Evolutionary conservation across 2,113 vertebrate genomes (phyloP), one percentile per base, ranked within the genome.

Genomic region (Melanerpes aurifrons): DNA sequence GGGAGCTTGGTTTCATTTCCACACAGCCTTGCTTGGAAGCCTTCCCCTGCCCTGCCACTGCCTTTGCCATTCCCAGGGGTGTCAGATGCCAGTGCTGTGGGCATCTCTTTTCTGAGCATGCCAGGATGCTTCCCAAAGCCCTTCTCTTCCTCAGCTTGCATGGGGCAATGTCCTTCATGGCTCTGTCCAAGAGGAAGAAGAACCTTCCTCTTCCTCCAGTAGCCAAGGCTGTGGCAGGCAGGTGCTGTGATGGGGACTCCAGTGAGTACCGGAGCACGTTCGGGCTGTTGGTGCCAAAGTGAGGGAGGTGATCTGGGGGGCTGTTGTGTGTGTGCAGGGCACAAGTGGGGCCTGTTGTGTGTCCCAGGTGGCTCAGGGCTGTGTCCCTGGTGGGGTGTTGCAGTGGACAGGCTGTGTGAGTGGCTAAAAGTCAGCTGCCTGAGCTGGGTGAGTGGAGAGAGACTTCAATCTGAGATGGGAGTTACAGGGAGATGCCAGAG

Each of bases 251-350:
- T 16, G 37, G 71, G 54, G 79, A 43, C 9, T 3, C 57, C 37
- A 3, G 1, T 0, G 2, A 12, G 19, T 0, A 1, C 1, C 12
- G 87, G 63, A 22, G 15, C 18, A 0, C 0, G 6, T 12, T 35
- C 16, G 1, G 69, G 62, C 48, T 17, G 28, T 24, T 54, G 13
- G 1, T 4, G 45, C 5, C 0, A 1, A 6, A 22, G 47, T 71
- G 67, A 4, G 7, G 2, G 70, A 14, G 59, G 32, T 8, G 82
- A 14, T n/a, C 45, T 19, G 15, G 54, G 40, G 40, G 40, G 9
- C 37, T 37, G 37, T 9, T 37, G 37, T 37, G 37, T 37, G 37
- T 37, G 37, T 37, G 37, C 37, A 37, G 37, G 37, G 37, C 37
- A 9, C 37, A 37, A 37, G 37, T 37, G 37, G 37, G 37, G 37